Evolutionary conservation across 2,888 invertebrate genomes (phyloP).

Genomic region (Tuberolachnus salignus): DNA sequence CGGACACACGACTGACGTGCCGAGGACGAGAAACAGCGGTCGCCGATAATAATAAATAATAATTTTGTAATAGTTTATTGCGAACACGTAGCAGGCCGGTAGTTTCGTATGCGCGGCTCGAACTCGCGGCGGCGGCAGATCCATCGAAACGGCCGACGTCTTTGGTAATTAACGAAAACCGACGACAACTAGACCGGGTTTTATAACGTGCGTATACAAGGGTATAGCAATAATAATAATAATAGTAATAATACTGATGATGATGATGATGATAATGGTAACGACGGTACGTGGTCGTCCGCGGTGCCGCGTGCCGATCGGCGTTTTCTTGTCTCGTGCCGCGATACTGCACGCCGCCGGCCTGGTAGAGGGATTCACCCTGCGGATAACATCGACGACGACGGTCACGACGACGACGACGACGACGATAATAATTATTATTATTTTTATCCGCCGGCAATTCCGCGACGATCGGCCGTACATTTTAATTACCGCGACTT

Average conservation of each 20-base stretch:
- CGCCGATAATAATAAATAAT: too few relatives aligned
- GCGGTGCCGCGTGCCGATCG: background rate
- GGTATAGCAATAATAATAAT: too few relatives aligned
- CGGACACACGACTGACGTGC: constrained; percentile 50
- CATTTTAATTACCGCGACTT: background rate
- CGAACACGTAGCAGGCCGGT: constrained; percentile 42
- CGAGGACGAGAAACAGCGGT: constrained; percentile 38
- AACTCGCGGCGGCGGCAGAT: constrained; percentile 29
- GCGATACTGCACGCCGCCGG: too few relatives aligned
- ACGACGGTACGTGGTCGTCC: background rate
- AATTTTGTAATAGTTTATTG: constrained; percentile 28
- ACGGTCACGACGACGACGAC: too few relatives aligned
- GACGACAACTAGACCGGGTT: constrained; percentile 28
- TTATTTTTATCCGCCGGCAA: too few relatives aligned
- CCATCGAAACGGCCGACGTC: constrained; percentile 23
- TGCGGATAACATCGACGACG: too few relatives aligned
- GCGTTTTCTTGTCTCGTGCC: constrained; percentile 2
- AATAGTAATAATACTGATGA: too few relatives aligned
- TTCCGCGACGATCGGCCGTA: background rate
- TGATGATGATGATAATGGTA: too few relatives aligned
- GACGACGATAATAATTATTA: too few relatives aligned
- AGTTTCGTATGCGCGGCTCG: constrained; percentile 45
- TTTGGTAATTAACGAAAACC: constrained; percentile 56
- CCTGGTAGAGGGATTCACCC: background rate
- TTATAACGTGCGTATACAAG: constrained; percentile 10